Conservation (phyloP, 2,113 vertebrate genomes). For the Myocastor coypus region DNA sequence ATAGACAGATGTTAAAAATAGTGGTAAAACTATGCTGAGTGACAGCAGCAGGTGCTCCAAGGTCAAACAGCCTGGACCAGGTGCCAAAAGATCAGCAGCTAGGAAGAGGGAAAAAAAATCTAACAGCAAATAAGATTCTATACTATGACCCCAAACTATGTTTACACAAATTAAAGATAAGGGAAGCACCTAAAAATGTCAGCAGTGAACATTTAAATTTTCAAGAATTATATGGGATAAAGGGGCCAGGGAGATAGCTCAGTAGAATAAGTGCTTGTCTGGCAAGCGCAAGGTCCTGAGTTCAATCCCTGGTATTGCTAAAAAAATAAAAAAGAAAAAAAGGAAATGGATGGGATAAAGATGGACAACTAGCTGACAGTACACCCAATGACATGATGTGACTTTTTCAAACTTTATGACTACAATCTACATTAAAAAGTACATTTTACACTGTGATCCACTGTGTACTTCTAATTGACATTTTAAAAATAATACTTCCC, state of each 20-base stretch:
- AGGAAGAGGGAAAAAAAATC: background rate
- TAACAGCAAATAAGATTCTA: background rate
- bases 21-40: background rate
- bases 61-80: background rate
- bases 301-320: too few species aligned
- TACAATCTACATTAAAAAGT: background rate
- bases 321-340: too few species aligned
- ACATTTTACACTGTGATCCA: background rate
- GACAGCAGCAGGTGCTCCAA: background rate
- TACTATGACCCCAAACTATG: background rate
- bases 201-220: background rate
- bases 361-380: background rate
- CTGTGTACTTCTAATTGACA: background rate
- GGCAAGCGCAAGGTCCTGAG: too few species aligned
- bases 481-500: background rate
- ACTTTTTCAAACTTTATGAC: background rate
- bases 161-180: background rate
- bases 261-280: too few species aligned
- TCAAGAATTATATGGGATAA: background rate
- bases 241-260: background rate
- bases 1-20: background rate
- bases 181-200: background rate
- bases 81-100: background rate
- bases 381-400: rapidly evolving
- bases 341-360: background rate